These are phyloP conservation scores for Cyanoramphus novaezelandiae DNA, from an alignment of 2,113 vertebrate species.

Conservation along the genomic window DNA sequence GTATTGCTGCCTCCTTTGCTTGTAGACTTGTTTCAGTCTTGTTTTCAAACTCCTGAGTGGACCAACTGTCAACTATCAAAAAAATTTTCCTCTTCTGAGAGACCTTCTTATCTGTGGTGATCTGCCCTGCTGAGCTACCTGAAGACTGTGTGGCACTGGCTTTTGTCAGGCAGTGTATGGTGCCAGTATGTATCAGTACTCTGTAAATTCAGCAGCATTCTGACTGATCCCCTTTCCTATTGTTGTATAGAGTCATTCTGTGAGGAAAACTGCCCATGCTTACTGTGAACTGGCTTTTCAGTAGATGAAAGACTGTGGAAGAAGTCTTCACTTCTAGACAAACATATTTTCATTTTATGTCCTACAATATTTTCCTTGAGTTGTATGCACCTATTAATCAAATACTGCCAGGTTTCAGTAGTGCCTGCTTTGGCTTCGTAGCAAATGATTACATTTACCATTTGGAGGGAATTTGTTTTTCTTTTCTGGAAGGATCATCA, in stretches of 20 bases:
- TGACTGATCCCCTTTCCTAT: neutral
- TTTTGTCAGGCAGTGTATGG: accelerated
- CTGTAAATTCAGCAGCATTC: neutral
- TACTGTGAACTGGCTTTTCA: neutral
- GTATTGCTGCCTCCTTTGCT: neutral
- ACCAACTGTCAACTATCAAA: neutral
- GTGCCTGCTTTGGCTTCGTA: neutral
- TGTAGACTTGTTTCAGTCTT: neutral
- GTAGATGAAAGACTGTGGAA: neutral
- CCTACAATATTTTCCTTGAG: neutral
- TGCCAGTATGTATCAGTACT: neutral
- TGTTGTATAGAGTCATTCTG: neutral
- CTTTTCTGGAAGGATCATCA: neutral
- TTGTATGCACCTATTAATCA: neutral
- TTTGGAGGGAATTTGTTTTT: neutral
- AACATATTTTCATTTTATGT: neutral
- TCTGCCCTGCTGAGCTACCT: neutral
- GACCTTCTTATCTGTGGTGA: neutral
- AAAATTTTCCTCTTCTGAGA: neutral
- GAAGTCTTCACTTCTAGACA: neutral
- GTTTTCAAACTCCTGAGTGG: neutral
- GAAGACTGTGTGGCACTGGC: neutral
- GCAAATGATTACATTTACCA: neutral
- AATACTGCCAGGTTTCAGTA: neutral
- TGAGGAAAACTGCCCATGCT: neutral